These are phyloP conservation scores for Monochamus alternatus DNA, from an alignment of 2,888 invertebrate genomes.

Conservation along the genomic window DNA sequence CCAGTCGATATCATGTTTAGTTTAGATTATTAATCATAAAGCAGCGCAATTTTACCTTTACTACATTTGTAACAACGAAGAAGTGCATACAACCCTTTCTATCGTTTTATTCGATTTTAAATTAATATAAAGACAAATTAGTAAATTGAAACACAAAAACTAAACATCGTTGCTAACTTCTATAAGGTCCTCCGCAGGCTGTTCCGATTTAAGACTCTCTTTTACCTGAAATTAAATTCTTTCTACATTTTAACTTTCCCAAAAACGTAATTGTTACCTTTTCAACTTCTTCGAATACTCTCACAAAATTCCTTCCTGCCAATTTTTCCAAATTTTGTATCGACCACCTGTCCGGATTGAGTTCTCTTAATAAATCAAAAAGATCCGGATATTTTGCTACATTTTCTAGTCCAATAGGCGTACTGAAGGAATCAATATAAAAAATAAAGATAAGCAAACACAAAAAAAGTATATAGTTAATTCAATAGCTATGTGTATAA, in stretches of 20 bases:
- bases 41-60: no score
- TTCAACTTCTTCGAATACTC: conserved; percentile 70
- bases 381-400: conserved; percentile 81
- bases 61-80: no score
- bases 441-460: neutral
- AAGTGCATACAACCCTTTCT: no score
- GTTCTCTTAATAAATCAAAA: conserved; percentile 69
- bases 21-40: no score
- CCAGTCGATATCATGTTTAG: no score
- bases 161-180: neutral
- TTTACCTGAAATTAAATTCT: conserved; percentile 9
- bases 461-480: no score
- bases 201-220: neutral
- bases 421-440: conserved; percentile 68
- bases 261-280: conserved; percentile 47
- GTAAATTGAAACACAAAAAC: neutral
- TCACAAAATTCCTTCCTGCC: conserved; percentile 71
- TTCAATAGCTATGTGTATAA: no score
- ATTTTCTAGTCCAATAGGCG: conserved; percentile 80
- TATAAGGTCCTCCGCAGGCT: conserved; percentile 11
- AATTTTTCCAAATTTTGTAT: conserved; percentile 70
- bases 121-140: neutral
- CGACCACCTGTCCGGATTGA: conserved; percentile 66
- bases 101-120: neutral
- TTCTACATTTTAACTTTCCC: neutral